Percentiles rank a stretch among this genome's conserved stretches.
Evolutionary conservation across 2,113 vertebrate genomes (phyloP).

Genomic region (Beaufortia kweichowensis): DNA sequence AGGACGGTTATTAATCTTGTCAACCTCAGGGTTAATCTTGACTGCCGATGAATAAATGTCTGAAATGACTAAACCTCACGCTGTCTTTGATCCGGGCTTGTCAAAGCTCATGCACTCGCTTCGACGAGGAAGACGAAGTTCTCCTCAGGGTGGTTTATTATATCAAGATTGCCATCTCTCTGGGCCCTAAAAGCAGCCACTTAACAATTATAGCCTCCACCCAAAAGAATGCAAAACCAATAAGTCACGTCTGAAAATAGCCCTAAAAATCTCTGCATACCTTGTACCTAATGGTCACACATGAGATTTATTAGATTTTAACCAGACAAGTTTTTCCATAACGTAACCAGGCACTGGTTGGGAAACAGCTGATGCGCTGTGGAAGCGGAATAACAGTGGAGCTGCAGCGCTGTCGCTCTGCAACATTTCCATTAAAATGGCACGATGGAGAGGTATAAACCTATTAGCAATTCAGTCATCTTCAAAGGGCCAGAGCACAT

Average conservation of each 20-base stretch:
- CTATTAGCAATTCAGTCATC: constrained; percentile 63
- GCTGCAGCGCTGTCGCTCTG: background rate
- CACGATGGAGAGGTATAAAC: constrained; percentile 57
- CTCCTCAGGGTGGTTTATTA: constrained; percentile 37
- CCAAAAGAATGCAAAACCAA: constrained; percentile 4
- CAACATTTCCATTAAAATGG: constrained; percentile 53
- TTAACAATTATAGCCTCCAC: background rate
- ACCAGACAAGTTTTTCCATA: background rate
- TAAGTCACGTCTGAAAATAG: background rate
- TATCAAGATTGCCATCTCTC: constrained; percentile 22
- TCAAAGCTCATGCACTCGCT: constrained; percentile 39
- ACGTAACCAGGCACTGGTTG: background rate
- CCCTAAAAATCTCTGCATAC: background rate
- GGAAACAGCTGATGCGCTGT: constrained; percentile 18
- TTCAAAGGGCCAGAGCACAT: constrained; percentile 62
- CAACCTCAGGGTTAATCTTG: constrained; percentile 67
- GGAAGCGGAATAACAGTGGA: constrained; percentile 8
- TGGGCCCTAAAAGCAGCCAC: constrained; percentile 8
- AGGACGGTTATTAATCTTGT: constrained; percentile 64
- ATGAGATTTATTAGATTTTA: constrained; percentile 14
- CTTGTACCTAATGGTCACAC: background rate
- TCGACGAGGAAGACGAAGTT: constrained; percentile 39
- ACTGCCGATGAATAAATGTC: constrained; percentile 59
- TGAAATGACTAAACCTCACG: constrained; percentile 60
- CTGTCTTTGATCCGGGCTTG: constrained; percentile 42